Evolutionary conservation across 2,888 invertebrate genomes (phyloP).

Genomic region (Cerceris rybyensis): DNA sequence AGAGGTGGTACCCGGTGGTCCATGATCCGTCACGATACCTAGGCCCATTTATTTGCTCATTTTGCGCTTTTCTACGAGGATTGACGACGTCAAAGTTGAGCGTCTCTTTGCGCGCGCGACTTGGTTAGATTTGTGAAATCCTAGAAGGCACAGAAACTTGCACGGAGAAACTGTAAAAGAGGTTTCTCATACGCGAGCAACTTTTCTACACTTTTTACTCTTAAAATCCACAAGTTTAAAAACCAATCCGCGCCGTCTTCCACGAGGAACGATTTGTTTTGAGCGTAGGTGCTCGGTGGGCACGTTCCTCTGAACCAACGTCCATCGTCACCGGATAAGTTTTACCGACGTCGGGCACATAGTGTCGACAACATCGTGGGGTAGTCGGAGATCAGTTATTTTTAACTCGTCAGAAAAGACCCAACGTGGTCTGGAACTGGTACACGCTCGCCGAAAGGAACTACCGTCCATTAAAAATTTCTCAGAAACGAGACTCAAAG

Average conservation of each 20-base stretch:
- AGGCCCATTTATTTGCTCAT: no score
- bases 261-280: conserved; percentile 23
- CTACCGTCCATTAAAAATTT: conserved; percentile 7
- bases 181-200: not conserved
- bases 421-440: not conserved
- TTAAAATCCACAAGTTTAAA: not conserved
- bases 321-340: not conserved
- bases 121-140: no score
- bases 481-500: not conserved
- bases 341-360: conserved; percentile 13
- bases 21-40: no score
- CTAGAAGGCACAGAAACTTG: no score
- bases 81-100: not conserved
- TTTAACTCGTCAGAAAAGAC: conserved; percentile 26
- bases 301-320: conserved; percentile 25
- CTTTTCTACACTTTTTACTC: not conserved
- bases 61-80: not conserved
- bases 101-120: no score
- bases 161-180: no score
- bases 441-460: conserved; percentile 3
- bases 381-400: conserved; percentile 32
- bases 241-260: not conserved
- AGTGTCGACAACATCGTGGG: conserved; percentile 41
- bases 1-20: no score
- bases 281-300: conserved; percentile 14